Evolutionary conservation across 2,797 vertebrate species (phyloP), one percentile per base, ranked within the genome.

Genomic region (Coregonus sp.): DNA sequence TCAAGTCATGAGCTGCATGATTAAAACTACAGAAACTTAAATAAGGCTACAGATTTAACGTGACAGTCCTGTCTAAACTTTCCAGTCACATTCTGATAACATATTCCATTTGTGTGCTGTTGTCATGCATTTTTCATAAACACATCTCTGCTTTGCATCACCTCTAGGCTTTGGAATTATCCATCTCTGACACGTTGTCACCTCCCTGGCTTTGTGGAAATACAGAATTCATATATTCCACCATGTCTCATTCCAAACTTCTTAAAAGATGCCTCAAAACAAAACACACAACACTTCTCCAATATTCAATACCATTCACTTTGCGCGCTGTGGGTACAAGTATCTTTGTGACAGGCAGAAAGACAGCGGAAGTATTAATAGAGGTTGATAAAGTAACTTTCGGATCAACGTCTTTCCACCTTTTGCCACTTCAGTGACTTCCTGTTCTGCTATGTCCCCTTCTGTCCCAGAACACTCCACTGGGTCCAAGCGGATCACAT

Each of bases 41-140:
- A 63, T 63, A 63, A 25, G n/a, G 6, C 59, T 63, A n/a, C 4
- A 61, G 59, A 61, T 61, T 20, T 61, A 20, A 20, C 59, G 9
- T 11, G 59, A 11, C 59, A 61, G 59, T 6, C 12, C 59, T 20
- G 20, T 63, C n/a, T 63, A 12, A 12, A 63, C 20, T 63, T 12
- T 11, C 1, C 11, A 63, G 59, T 61, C 59, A 61, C 59, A 61
- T 2, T 9, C 40, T 11, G 40, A 47, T 63, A 29, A 9, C 59
- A 29, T 25, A 63, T 63, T 63, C 59, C 25, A 25, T 63, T 25
- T 63, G 59, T 25, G 59, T 29, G 18, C 59, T 63, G 59, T 63
- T 63, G 59, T 63, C 59, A 12, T 63, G 20, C 59, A 63, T 63
- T 63, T 63, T 63, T 63, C 59, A 63, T 63, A 25, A 63, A 63